Percentiles rank a stretch among this genome's conserved stretches.
Conservation (phyloP, 2,888 invertebrate species). For the Aspidapion aeneum region DNA sequence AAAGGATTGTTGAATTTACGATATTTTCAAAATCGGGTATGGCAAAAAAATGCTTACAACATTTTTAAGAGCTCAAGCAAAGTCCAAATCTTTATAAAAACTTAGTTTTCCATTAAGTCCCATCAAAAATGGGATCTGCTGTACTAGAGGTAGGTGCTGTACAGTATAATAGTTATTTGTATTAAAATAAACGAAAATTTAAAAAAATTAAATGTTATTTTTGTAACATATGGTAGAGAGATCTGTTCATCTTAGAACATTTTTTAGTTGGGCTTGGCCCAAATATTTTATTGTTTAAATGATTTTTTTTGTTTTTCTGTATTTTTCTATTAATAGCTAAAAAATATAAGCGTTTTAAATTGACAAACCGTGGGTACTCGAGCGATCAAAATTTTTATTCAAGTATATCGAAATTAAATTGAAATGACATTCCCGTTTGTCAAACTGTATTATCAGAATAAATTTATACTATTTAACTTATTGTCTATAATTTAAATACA, state of each 20-base stretch:
- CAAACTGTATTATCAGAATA: constrained; percentile 47
- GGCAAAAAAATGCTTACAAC: no score
- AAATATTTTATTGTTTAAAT: constrained; percentile 28
- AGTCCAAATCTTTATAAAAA: no score
- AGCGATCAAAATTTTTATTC: constrained; percentile 15
- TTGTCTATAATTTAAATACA: constrained; percentile 33
- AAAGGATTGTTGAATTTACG: no score
- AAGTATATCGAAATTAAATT: constrained; percentile 23
- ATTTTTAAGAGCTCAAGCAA: no score
- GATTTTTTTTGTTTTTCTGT: constrained; percentile 28
- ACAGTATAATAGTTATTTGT: constrained; percentile 37
- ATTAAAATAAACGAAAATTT: constrained; percentile 31
- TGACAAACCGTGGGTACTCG: constrained; percentile 37
- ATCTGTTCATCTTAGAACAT: constrained; percentile 40
- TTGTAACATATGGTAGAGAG: constrained; percentile 47
- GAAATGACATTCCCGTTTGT: constrained; percentile 46
- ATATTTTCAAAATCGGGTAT: no score
- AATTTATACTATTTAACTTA: constrained; percentile 46
- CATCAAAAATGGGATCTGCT: no score
- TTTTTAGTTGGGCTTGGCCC: constrained; percentile 34
- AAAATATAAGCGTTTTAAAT: constrained; percentile 31
- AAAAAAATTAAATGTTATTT: constrained; percentile 37
- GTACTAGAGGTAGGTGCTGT: constrained; percentile 30
- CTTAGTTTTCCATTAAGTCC: no score
- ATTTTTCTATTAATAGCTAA: constrained; percentile 14